phyloP scores from a whole-genome alignment of 1,140 invertebrate species.

The Zaprionus camerounensis region DNA sequence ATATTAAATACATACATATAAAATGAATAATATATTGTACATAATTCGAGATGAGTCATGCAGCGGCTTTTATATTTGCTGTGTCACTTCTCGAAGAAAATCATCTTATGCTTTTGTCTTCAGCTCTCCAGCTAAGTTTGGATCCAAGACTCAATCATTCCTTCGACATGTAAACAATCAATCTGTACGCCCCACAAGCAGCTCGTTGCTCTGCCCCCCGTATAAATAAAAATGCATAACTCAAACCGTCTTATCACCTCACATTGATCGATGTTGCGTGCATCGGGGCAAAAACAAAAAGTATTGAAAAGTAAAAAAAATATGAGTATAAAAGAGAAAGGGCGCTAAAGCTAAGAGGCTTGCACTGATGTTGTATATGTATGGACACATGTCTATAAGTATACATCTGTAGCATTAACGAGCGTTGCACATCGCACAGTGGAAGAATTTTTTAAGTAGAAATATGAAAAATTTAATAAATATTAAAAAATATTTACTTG shows the following conservation, averaged over 20 bases:
- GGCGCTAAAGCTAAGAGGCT: constrained; percentile 28
- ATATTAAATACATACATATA: no score
- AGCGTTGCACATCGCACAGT: background rate
- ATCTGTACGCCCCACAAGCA: constrained; percentile 31
- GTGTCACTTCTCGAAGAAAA: constrained; percentile 5
- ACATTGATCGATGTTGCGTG: constrained; percentile 56
- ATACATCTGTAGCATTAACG: background rate
- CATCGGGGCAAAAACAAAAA: constrained; percentile 27
- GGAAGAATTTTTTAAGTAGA: background rate
- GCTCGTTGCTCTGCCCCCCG: background rate
- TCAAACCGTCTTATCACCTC: constrained; percentile 49
- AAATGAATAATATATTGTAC: no score
- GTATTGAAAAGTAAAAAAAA: constrained; percentile 16
- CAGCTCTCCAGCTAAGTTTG: background rate
- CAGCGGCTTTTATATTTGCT: background rate
- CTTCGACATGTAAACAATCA: constrained; percentile 23
- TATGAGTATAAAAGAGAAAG: constrained; percentile 44
- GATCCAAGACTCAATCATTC: constrained; percentile 17
- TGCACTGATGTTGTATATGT: constrained; percentile 25
- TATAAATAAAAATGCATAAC: constrained; percentile 47
- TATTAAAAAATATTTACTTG: background rate
- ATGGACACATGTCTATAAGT: background rate
- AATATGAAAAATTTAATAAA: background rate
- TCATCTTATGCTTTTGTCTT: constrained; percentile 11
- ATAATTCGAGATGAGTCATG: no score